Evolutionary conservation across 2,113 vertebrate genomes (phyloP), one percentile per base, ranked within the genome.

Genomic region (Rhynchomys soricoides): DNA sequence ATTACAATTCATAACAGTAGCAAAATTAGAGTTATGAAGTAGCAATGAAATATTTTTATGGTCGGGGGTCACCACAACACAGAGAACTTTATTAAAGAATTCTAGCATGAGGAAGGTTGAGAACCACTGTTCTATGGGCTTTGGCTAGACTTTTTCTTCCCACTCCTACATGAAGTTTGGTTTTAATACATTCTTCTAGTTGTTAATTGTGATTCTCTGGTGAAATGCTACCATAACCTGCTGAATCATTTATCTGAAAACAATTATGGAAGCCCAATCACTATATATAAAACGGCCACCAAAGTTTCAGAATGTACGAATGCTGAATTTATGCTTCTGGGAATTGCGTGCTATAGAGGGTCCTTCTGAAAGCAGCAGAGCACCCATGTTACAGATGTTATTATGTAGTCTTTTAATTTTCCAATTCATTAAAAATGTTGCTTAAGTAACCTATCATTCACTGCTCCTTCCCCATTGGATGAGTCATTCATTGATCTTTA

Each of bases 371-470:
- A 96, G 57, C 9, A 91, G 90, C 73, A 78, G 37, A 95, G 66
- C 57, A 88, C 0, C 15, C 45, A 68, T 13, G 40, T 26, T 10
- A 78, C 6, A 78, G 24, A 93, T 94, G 68, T 48, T 83, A 90
- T 77, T 75, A 50, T 87, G 73, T 91, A 59, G 86, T 21, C 75
- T 95, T 94, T 95, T 89, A 86, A 95, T 79, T 86, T 95, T 96
- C 45, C 66, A 93, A 64, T 95, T 94, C n/a, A 52, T 96, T 97
- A 94, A 89, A 93, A 70, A 95, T 96, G 93, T 94, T 83, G 50
- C 83, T 95, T 81, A 57, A 93, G 34, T 66, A 96, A 73, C 82
- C 7, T 90, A 91, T 95, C 95, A 96, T 94, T 85, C 77, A 96
- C 91, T 91, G 92, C 95, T 92, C 19, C 31, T 85, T 2, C 74